Percentiles rank a stretch among this genome's conserved stretches.
phyloP scores from a whole-genome alignment of 2,797 vertebrate genomes.

The Anguilla marmorata region DNA sequence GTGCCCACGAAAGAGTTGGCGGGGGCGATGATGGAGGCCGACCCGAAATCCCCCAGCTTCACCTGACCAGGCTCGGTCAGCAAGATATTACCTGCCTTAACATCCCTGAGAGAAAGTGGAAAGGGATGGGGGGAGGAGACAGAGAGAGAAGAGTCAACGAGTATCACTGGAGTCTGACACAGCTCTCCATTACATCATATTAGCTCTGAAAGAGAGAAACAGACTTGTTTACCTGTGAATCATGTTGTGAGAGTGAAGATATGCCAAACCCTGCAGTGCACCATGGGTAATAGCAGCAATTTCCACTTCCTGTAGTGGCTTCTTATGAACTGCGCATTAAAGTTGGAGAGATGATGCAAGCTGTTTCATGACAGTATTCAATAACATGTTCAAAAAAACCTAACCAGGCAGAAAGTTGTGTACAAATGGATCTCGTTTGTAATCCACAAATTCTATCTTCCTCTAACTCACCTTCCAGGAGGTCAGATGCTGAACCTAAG shows the following conservation, averaged over 20 bases:
- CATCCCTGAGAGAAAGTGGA: constrained; percentile 71
- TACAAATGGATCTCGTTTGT: constrained; percentile 7
- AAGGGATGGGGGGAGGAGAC: neutral
- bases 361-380: neutral
- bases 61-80: constrained; percentile 90
- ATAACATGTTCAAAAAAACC: neutral
- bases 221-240: constrained; percentile 81
- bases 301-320: constrained; percentile 90
- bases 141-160: constrained; percentile 29
- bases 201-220: neutral
- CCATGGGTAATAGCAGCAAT: constrained; percentile 92
- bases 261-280: constrained; percentile 88
- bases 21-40: constrained; percentile 86
- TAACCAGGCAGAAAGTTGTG: neutral
- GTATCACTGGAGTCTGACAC: constrained; percentile 17
- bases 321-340: constrained; percentile 82
- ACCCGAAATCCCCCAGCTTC: constrained; percentile 92
- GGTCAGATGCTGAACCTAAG: constrained; percentile 90
- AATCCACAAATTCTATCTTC: neutral
- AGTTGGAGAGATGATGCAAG: constrained; percentile 30
- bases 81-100: constrained; percentile 93
- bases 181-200: neutral
- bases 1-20: constrained; percentile 95
- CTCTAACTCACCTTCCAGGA: constrained; percentile 83
- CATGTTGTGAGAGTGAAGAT: constrained; percentile 94